Conservation (phyloP, 1,140 invertebrate species). For the Dysdera silvatica region DNA sequence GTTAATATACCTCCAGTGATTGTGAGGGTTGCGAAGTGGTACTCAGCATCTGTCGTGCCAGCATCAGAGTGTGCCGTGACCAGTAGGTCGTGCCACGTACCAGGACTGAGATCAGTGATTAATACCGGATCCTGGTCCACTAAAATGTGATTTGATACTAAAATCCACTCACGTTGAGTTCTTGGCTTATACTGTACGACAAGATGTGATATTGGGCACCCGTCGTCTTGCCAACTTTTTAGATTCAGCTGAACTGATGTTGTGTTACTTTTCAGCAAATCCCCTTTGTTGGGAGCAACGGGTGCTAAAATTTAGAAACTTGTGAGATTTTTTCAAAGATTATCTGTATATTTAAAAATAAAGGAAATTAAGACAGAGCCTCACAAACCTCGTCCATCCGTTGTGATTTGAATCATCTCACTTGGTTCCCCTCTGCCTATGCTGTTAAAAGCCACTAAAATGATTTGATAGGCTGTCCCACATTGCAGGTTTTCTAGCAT, state of each 20-base stretch:
- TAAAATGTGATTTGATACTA: slow-evolving; percentile 33
- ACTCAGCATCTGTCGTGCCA: slow-evolving; percentile 85
- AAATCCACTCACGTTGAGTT: slow-evolving; percentile 36
- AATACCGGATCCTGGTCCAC: slow-evolving; percentile 27
- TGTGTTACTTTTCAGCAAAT: slow-evolving; percentile 40
- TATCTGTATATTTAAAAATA: neutral
- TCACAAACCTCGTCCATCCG: slow-evolving; percentile 43
- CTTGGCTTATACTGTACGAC: slow-evolving; percentile 46
- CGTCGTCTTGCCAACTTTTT: slow-evolving; percentile 48
- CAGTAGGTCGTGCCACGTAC: slow-evolving; percentile 50
- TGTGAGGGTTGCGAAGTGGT: slow-evolving; percentile 89
- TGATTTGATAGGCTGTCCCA: slow-evolving; percentile 55
- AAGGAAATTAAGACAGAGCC: neutral
- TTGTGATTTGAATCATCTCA: slow-evolving; percentile 41
- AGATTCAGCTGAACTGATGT: slow-evolving; percentile 47
- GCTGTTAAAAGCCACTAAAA: slow-evolving; percentile 43
- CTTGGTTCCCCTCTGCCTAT: slow-evolving; percentile 43
- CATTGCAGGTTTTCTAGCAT: slow-evolving; percentile 64
- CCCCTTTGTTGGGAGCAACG: slow-evolving; percentile 31
- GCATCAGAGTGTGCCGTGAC: slow-evolving; percentile 94
- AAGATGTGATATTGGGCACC: slow-evolving; percentile 52
- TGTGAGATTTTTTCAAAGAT: too few species aligned
- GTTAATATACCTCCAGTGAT: slow-evolving; percentile 68
- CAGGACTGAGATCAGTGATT: slow-evolving; percentile 42
- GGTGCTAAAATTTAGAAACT: slow-evolving; percentile 32